Base-by-base conservation (phyloP, 2,113 vertebrate genomes). In the Balaenoptera acutorostrata region DNA sequence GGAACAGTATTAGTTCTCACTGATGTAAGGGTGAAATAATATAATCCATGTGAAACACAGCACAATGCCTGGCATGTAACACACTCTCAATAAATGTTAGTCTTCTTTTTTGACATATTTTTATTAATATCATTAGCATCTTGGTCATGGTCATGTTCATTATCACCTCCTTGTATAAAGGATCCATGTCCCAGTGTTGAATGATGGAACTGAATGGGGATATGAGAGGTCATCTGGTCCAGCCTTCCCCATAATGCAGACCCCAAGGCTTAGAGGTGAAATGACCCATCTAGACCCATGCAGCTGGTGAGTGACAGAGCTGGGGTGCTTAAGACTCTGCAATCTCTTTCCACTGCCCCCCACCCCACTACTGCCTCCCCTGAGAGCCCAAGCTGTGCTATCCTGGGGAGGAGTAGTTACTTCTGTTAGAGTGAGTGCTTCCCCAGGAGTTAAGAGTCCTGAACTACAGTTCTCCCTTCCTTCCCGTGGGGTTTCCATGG, bases 401-500 rank as follows among this genome's bases (percentile, higher is more conserved):
- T 44, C 72, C 68, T 69, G 52, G 41, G 49, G n/a, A 36, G 44
- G 55, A 18, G 7, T 7, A 44, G 3, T 23, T 61, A 31, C 69
- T 71, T 2, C 18, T 20, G 1, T 36, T 36, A 36, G 11, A 17
- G 18, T 18, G 49, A 55, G 33, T 17, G 31, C 20, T 55, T 86
- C 18, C 44, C 8, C 66, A 36, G 29, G 4, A 36, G 59, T 68
- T 49, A 69, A 90, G 82, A 52, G 23, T 33, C 33, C 39, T 18
- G 25, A n/a, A 3, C 49, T 31, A 41, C 10, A 0, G 27, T 9
- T 20, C 8, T 93, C 44, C 11, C 18, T 74, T 66, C 83, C 36
- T 4, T 21, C 29, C 13, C 0, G 0, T 13, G 71, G 23, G 29
- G 61, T 39, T 55, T 59, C 52, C 25, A 2, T 44, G 46, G 27